phyloP scores from a whole-genome alignment of 2,797 vertebrate species.

The Gastrophryne carolinensis region DNA sequence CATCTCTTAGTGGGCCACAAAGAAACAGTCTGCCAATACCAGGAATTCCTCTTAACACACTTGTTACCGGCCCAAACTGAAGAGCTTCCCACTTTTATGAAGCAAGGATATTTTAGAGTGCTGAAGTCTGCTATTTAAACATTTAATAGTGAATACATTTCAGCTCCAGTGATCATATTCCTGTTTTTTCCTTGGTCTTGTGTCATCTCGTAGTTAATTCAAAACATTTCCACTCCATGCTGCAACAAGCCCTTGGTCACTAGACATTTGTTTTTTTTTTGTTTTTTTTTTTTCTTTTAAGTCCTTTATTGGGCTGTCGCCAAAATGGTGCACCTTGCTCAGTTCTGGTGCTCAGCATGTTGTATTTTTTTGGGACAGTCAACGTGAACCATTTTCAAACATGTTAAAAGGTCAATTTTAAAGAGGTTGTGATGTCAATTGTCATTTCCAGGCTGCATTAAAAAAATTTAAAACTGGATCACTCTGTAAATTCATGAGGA shows the following conservation, averaged over 20 bases:
- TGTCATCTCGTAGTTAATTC: conserved; percentile 38
- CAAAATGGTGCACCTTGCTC: neutral
- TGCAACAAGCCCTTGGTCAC: conserved; percentile 30
- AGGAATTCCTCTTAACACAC: conserved; percentile 17
- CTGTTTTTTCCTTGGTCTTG: conserved; percentile 21
- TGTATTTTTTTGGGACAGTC: too few species aligned
- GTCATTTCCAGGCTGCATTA: too few species aligned
- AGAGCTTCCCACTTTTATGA: conserved; percentile 42
- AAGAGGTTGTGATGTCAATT: too few species aligned
- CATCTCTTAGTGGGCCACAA: conserved; percentile 30
- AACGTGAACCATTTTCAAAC: too few species aligned
- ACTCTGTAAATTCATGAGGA: too few species aligned
- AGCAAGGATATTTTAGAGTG: conserved; percentile 53
- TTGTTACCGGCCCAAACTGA: conserved; percentile 49
- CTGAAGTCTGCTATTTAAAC: conserved; percentile 60
- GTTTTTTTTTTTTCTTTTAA: too few species aligned
- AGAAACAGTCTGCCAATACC: conserved; percentile 40
- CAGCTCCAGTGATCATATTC: conserved; percentile 56
- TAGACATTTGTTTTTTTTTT: neutral
- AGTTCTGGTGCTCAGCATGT: too few species aligned
- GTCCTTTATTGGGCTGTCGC: neutral
- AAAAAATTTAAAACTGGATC: too few species aligned
- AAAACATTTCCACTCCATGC: conserved; percentile 37
- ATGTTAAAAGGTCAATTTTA: too few species aligned
- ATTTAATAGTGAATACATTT: conserved; percentile 58